Evolutionary conservation across 2,797 vertebrate species (phyloP).

Genomic region (Sandelia bainsii): DNA sequence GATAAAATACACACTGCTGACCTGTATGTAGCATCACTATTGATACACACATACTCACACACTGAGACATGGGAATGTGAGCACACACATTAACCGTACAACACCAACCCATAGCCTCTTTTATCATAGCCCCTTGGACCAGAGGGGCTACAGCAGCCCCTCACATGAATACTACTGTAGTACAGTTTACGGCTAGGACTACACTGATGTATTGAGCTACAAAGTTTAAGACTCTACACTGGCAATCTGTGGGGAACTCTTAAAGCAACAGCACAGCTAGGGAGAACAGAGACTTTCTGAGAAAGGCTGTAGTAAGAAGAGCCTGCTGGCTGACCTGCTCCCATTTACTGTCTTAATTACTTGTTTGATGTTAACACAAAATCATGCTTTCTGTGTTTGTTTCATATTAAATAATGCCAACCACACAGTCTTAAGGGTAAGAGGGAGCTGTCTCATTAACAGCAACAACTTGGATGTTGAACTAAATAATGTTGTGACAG

Average conservation of each 20-base stretch:
- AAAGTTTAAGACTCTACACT: conserved; percentile 15
- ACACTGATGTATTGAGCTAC: conserved; percentile 7
- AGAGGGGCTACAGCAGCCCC: conserved; percentile 31
- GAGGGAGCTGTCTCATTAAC: too few relatives aligned
- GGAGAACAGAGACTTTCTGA: conserved; percentile 2
- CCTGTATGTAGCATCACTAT: conserved; percentile 31
- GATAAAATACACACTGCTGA: conserved; percentile 35
- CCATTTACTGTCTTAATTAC: not conserved
- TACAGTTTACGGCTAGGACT: conserved; percentile 30
- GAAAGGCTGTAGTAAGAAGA: not conserved
- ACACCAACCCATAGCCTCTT: conserved; percentile 8
- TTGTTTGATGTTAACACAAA: not conserved
- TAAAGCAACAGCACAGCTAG: conserved; percentile 7
- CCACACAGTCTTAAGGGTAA: too few relatives aligned
- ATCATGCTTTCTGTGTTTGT: not conserved
- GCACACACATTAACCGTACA: not conserved
- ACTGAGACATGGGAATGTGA: not conserved
- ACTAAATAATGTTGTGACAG: too few relatives aligned
- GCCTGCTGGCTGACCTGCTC: not conserved
- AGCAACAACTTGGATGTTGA: too few relatives aligned
- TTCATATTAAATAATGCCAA: not conserved
- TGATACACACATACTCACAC: conserved; percentile 4
- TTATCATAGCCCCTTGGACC: conserved; percentile 16
- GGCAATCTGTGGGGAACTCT: conserved; percentile 19
- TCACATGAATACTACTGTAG: conserved; percentile 29